These are phyloP conservation scores for Selene dorsalis DNA, from an alignment of 2,797 vertebrate genomes.

Conservation along the genomic window DNA sequence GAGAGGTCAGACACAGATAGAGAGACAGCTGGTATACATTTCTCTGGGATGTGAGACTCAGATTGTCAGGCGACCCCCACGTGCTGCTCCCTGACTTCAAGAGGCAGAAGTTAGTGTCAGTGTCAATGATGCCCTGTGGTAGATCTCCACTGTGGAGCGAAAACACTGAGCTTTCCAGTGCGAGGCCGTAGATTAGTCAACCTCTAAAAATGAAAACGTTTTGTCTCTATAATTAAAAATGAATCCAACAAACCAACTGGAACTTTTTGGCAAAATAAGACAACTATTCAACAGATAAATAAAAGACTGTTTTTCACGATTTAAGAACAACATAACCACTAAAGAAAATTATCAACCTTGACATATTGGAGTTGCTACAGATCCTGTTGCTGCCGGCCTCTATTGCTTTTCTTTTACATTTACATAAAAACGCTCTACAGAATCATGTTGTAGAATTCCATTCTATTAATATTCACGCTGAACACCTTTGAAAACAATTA, in stretches of 20 bases:
- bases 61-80: slow-evolving; percentile 56
- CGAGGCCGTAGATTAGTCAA: not conserved
- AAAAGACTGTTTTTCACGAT: too few relatives aligned
- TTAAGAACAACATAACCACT: not conserved
- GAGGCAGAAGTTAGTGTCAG: slow-evolving; percentile 50
- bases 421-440: not conserved
- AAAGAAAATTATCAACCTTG: not conserved
- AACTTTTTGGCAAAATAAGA: not conserved
- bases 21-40: slow-evolving; percentile 55
- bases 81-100: slow-evolving; percentile 44
- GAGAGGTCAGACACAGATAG: slow-evolving; percentile 36
- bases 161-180: not conserved
- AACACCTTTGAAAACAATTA: not conserved
- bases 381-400: not conserved
- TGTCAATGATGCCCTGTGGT: slow-evolving; percentile 41
- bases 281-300: not conserved
- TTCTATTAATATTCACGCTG: not conserved
- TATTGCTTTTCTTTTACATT: not conserved
- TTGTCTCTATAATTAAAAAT: not conserved
- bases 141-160: slow-evolving; percentile 12
- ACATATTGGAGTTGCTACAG: not conserved
- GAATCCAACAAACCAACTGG: not conserved
- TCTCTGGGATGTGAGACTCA: slow-evolving; percentile 57
- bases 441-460: not conserved
- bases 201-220: not conserved